Percentiles rank a stretch among this genome's conserved stretches.
These are phyloP conservation scores for Lethrus apterus DNA, from an alignment of 1,140 invertebrate genomes.

Conservation along the genomic window DNA sequence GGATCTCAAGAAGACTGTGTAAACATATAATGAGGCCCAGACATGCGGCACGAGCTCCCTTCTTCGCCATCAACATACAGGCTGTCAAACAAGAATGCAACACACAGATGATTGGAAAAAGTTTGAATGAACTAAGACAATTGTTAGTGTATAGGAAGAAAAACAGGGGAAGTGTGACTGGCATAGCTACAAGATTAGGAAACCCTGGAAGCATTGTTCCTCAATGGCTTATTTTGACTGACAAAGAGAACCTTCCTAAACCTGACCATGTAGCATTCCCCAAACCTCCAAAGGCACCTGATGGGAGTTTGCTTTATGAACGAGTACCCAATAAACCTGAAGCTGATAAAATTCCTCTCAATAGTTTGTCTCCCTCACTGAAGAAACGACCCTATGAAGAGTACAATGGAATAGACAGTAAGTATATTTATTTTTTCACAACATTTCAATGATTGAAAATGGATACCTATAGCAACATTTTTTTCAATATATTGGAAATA, in stretches of 20 bases:
- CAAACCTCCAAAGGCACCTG: slow-evolving; percentile 77
- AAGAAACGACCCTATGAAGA: slow-evolving; percentile 78
- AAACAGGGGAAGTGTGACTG: slow-evolving; percentile 62
- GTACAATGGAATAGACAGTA: slow-evolving; percentile 83
- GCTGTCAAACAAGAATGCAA: slow-evolving; percentile 79
- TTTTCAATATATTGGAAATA: no score
- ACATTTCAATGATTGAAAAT: no score
- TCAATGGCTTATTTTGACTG: slow-evolving; percentile 76
- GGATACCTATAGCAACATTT: no score
- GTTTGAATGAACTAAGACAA: slow-evolving; percentile 51
- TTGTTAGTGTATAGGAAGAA: slow-evolving; percentile 47
- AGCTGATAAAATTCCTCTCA: slow-evolving; percentile 56
- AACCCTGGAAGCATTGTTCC: slow-evolving; percentile 56
- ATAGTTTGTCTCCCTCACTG: slow-evolving; percentile 52
- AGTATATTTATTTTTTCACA: slow-evolving; percentile 41
- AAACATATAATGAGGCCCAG: slow-evolving; percentile 73
- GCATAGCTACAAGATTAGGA: slow-evolving; percentile 70
- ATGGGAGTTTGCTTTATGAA: slow-evolving; percentile 78
- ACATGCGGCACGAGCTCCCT: slow-evolving; percentile 82
- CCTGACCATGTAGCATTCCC: slow-evolving; percentile 76
- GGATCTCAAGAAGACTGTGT: slow-evolving; percentile 78
- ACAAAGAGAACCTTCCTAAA: slow-evolving; percentile 68
- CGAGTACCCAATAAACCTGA: slow-evolving; percentile 72
- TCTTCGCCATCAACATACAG: slow-evolving; percentile 74
- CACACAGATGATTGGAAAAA: slow-evolving; percentile 45